Base-by-base conservation (phyloP, 2,797 vertebrate genomes). In the Moxostoma hubbsi region DNA sequence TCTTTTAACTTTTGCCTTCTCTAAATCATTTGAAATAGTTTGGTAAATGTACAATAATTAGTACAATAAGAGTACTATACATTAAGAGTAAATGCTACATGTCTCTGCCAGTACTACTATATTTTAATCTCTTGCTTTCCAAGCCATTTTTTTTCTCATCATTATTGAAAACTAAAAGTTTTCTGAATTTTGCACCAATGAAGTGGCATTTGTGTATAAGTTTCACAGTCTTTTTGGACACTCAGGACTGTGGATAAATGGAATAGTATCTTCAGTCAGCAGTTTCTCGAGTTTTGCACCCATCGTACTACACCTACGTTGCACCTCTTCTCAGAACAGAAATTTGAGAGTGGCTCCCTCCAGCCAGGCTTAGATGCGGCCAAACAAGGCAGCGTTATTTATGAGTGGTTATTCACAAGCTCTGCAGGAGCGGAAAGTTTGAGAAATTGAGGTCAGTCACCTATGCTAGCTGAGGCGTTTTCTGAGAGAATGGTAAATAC, bases 381-480 rank as follows among this genome's bases (percentile, higher is more conserved):
- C 46, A 75, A 75, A 68, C 80, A 64, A 79, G 66, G 75, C 47
- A 58, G 55, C 24, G 75, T 86, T 89, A 87, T 85, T 88, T 86
- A 86, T 82, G 84, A 82, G 79, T 72, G 73, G 76, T 84, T 84
- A 87, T 89, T 89, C 84, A 87, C 80, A 72, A 81, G 80, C 84
- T 80, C 83, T 53, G 82, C 82, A 81, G 81, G 68, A 83, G 76
- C 85, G 83, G 79, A 73, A 87, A 85, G 75, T 55, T 63, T 79
- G 85, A 84, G 85, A 88, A 85, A 88, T 88, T 88, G 87, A 88
- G 88, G 88, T 88, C 83, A 82, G 80, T 64, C 84, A 84, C 82
- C 85, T 87, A 75, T 81, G 72, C 81, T 63, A 85, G 83, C 75
- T 24, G 71, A 12, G 18, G 45, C 59, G 54, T 73, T 80, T 67